Base-by-base conservation (phyloP, 2,113 vertebrate genomes). In the Lepus americanus region DNA sequence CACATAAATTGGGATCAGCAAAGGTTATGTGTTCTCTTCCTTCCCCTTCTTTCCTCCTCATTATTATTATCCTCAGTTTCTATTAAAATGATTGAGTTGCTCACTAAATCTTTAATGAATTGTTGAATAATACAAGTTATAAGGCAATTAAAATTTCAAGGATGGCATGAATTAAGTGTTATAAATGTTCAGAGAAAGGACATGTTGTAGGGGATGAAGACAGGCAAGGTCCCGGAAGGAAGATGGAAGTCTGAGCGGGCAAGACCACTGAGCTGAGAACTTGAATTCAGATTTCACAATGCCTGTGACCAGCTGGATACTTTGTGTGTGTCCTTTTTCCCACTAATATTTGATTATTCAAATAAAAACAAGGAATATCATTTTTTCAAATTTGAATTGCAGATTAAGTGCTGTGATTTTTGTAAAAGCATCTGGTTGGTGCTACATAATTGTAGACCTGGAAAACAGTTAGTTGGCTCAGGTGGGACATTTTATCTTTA, bases 91-190 rank as follows among this genome's bases (percentile, higher is more conserved):
- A 96, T 79, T 74, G 78, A 90, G 12, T 33, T 93, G 25, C 25
- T 96, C 79, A 76, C 67, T 96, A 94, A 89, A 94, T 96, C 22
- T 95, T 96, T 88, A 90, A 96, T 95, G 72, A 67, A n/a, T 76
- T 94, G 91, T 96, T 95, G 90, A 96, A 97, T 94, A 96, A 90
- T 92, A 90, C 78, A 96, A 92, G 55, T 95, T 74, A 73, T 74
- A 69, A 73, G 27, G 53, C 51, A 93, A 95, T 90, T 96, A 93
- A 93, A 93, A 61, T 87, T 53, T 97, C 87, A 86, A 70, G 49
- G 84, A 74, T 78, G 73, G 55, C 84, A 85, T 82, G 31, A 63
- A 85, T 87, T 94, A 80, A 51, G 11, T 79, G 31, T 83, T 93
- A 84, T 67, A 69, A 89, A 63, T 7, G 5, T 77, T 74, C 82